Percentiles rank a stretch among this genome's conserved stretches.
Evolutionary conservation across 2,797 vertebrate species (phyloP).

Genomic region (Hippopotamyrus pictus): DNA sequence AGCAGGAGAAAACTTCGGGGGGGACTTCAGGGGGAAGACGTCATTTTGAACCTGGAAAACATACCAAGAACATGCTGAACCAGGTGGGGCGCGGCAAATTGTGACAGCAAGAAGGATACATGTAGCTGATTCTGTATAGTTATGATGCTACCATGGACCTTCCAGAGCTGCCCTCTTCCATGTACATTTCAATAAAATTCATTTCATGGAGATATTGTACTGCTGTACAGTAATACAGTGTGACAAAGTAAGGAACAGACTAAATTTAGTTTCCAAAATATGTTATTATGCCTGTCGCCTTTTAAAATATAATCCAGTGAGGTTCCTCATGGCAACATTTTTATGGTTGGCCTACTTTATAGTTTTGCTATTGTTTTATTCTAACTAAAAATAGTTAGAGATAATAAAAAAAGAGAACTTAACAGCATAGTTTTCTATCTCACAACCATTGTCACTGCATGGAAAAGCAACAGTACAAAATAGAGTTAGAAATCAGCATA

Average conservation of each 20-base stretch:
- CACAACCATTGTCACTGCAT: not conserved
- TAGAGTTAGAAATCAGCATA: not conserved
- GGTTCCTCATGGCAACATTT: not conserved
- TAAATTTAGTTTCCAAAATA: not conserved
- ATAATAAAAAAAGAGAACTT: not conserved
- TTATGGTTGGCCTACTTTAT: not conserved
- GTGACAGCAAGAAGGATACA: constrained; percentile 40
- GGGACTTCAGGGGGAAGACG: constrained; percentile 51
- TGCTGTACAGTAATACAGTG: not conserved
- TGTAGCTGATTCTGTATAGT: not conserved
- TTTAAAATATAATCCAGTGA: not conserved
- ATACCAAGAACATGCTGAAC: constrained; percentile 63
- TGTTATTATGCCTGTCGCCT: not conserved
- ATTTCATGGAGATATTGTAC: not conserved
- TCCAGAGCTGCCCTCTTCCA: not conserved
- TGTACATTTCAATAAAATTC: not conserved
- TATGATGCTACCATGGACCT: not conserved
- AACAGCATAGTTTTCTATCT: not conserved
- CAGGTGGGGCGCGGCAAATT: constrained; percentile 52
- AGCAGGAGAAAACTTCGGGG: constrained; percentile 40
- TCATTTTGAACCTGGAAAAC: constrained; percentile 50
- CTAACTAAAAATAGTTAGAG: not conserved
- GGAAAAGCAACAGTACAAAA: not conserved
- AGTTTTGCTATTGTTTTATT: not conserved
- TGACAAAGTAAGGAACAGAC: not conserved